Evolutionary conservation across 2,888 invertebrate genomes (phyloP).

Genomic region (Drosophila quinaria): DNA sequence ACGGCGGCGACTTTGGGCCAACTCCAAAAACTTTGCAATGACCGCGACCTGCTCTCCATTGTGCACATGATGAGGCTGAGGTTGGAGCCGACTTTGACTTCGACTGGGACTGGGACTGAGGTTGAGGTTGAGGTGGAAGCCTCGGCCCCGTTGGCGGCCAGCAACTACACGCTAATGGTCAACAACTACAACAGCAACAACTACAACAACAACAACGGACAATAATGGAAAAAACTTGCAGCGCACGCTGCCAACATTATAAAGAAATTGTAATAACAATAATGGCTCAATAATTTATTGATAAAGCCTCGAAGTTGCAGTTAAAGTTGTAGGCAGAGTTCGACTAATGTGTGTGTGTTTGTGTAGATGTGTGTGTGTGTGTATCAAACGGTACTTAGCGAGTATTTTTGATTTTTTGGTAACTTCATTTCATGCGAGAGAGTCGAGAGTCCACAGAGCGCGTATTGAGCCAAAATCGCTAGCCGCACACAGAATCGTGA

Average conservation of each 20-base stretch:
- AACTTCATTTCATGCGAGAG: constrained; percentile 77
- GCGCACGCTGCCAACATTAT: constrained; percentile 80
- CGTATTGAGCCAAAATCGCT: constrained; percentile 63
- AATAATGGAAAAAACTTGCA: constrained; percentile 43
- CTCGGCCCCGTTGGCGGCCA: constrained; percentile 75
- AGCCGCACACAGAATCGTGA: constrained; percentile 82
- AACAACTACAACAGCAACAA: constrained; percentile 56
- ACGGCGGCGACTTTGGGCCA: constrained; percentile 36
- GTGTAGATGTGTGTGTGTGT: constrained; percentile 50
- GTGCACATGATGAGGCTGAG: constrained; percentile 71
- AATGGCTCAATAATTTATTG: constrained; percentile 83
- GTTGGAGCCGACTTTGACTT: constrained; percentile 26
- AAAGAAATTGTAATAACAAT: constrained; percentile 82
- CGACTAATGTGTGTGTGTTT: constrained; percentile 59
- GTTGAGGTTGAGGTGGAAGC: constrained; percentile 60
- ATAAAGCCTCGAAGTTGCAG: constrained; percentile 65
- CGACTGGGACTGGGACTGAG: constrained; percentile 35
- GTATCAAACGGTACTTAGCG: constrained; percentile 75
- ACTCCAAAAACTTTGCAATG: constrained; percentile 53
- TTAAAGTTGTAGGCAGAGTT: constrained; percentile 68
- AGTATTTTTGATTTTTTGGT: constrained; percentile 73
- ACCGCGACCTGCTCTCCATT: constrained; percentile 79
- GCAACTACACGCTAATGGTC: constrained; percentile 75
- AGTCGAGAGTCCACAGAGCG: constrained; percentile 53
- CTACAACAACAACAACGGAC: constrained; percentile 17